Percentiles rank a stretch among this genome's conserved stretches.
phyloP scores from a whole-genome alignment of 2,113 vertebrate species.

The Candoia aspera region DNA sequence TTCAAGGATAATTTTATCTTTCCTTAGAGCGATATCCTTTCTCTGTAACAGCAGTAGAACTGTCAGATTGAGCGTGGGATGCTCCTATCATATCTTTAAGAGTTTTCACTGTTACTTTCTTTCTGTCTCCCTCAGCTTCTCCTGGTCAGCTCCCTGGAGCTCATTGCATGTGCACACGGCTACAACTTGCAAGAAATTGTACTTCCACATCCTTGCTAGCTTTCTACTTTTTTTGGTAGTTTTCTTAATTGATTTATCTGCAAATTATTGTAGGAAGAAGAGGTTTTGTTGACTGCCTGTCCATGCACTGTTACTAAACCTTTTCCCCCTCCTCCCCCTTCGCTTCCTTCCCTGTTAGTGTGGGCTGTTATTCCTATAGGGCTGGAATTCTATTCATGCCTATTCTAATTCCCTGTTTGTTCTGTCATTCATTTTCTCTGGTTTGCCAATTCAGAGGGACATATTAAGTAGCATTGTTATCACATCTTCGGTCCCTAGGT shows the following conservation, averaged over 20 bases:
- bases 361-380: neutral
- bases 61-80: neutral
- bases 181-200: neutral
- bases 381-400: neutral
- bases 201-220: neutral
- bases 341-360: neutral
- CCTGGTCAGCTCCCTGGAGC: neutral
- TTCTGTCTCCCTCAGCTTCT: neutral
- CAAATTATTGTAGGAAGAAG: neutral
- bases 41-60: neutral
- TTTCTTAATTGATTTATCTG: neutral
- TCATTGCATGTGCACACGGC: neutral
- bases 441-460: neutral
- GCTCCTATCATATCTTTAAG: neutral
- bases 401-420: neutral
- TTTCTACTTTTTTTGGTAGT: neutral
- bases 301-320: neutral
- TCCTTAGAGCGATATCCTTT: neutral
- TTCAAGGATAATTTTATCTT: neutral
- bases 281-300: neutral
- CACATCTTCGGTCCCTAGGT: neutral
- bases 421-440: neutral
- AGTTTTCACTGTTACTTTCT: neutral
- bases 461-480: neutral
- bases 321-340: neutral